phyloP scores from a whole-genome alignment of 2,797 vertebrate genomes.

The Cuniculus paca region DNA sequence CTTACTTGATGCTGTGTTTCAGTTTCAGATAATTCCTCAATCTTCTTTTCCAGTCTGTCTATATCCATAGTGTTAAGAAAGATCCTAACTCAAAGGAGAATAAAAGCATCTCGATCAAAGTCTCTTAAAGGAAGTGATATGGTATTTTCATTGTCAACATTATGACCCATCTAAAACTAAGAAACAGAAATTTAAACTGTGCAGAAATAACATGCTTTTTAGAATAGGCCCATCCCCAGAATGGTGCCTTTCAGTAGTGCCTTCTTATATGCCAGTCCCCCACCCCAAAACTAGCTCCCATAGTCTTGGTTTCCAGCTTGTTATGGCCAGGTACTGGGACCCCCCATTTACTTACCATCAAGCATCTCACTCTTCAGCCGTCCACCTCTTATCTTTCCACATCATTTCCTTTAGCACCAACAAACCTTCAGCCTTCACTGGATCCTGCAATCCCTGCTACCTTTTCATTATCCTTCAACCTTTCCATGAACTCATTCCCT shows the following conservation, averaged over 20 bases:
- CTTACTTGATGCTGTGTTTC: conserved; percentile 93
- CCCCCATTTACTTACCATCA: not conserved
- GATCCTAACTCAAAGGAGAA: conserved; percentile 89
- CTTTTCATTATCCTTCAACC: not conserved
- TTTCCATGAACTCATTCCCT: not conserved
- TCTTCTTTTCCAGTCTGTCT: conserved; percentile 92
- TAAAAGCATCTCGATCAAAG: not conserved
- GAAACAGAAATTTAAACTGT: not conserved
- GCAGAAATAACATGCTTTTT: not conserved
- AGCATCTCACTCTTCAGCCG: not conserved
- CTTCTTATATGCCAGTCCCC: not conserved
- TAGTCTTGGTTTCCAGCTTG: not conserved
- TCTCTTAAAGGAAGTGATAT: not conserved
- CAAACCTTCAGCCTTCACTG: not conserved
- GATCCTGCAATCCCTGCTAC: not conserved
- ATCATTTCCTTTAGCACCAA: not conserved
- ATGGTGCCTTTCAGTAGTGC: not conserved
- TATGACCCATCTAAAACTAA: not conserved
- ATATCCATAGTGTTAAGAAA: conserved; percentile 90
- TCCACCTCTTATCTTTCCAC: not conserved
- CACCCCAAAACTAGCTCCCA: not conserved
- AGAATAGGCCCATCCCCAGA: not conserved
- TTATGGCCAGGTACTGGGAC: not conserved
- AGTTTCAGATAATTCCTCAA: conserved; percentile 90
- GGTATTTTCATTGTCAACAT: conserved; percentile 15